Evolutionary conservation across 2,113 vertebrate species (phyloP).

Genomic region (Riparia riparia): DNA sequence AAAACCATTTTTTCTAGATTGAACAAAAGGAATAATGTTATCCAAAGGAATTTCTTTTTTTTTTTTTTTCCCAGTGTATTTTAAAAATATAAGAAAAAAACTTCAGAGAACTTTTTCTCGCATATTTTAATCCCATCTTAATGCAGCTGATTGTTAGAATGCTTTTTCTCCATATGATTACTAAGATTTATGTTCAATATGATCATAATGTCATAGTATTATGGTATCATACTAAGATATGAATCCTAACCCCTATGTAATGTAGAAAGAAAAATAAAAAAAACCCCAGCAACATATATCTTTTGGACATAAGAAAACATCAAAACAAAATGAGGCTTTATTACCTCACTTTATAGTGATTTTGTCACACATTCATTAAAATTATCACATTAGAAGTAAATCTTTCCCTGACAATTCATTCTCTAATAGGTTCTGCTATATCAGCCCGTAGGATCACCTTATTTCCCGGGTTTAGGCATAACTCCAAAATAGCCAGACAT

Average conservation of each 20-base stretch:
- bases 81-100: background rate
- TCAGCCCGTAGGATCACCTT: background rate
- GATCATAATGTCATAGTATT: background rate
- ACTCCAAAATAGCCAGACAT: background rate
- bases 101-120: background rate
- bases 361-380: background rate
- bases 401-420: background rate
- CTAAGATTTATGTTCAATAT: background rate
- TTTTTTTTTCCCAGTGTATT: background rate
- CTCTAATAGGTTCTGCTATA: background rate
- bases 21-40: background rate
- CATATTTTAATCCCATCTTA: background rate
- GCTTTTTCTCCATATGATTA: background rate
- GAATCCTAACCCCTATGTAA: background rate
- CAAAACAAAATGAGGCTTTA: background rate
- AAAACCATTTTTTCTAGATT: background rate
- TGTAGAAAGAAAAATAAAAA: background rate
- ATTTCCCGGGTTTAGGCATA: background rate
- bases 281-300: rapidly evolving
- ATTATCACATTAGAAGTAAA: background rate
- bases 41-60: background rate
- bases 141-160: background rate
- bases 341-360: background rate
- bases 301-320: background rate
- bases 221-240: background rate